A percentile compares a stretch with the other conserved stretches of the same genome.
Evolutionary conservation across 2,888 invertebrate species (phyloP).

Genomic region (Eilema caniola): DNA sequence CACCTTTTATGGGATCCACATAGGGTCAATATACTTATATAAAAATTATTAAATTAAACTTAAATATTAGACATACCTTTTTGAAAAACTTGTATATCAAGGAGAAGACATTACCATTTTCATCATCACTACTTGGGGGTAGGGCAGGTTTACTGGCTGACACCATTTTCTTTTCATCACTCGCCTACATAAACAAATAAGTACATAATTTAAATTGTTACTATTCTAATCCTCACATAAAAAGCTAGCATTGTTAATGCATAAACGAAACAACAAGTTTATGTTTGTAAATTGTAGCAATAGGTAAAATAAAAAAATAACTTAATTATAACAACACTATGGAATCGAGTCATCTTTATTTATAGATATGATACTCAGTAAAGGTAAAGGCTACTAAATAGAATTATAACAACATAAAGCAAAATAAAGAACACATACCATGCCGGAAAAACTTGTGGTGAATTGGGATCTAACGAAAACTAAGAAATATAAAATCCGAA

Average conservation of each 20-base stretch:
- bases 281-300: background rate
- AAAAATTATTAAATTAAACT: slow-evolving; percentile 1
- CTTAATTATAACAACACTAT: background rate
- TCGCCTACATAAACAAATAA: slow-evolving; percentile 57
- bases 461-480: slow-evolving; percentile 58
- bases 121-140: slow-evolving; percentile 79
- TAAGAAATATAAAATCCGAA: slow-evolving; percentile 62
- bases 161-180: slow-evolving; percentile 73
- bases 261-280: background rate
- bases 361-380: slow-evolving; percentile 58
- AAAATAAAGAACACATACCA: slow-evolving; percentile 65
- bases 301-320: slow-evolving; percentile 3
- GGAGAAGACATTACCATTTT: slow-evolving; percentile 84
- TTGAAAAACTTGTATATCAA: slow-evolving; percentile 89
- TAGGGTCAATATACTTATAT: slow-evolving; percentile 19
- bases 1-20: slow-evolving; percentile 6
- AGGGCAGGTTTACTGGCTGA: slow-evolving; percentile 76
- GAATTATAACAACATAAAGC: slow-evolving; percentile 20
- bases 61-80: slow-evolving; percentile 76
- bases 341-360: slow-evolving; percentile 70
- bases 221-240: background rate
- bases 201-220: background rate
- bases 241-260: slow-evolving; percentile 13
- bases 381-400: slow-evolving; percentile 18
- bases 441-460: slow-evolving; percentile 58